Conservation (phyloP, 2,797 vertebrate genomes). For the Cottoperca gobio region DNA sequence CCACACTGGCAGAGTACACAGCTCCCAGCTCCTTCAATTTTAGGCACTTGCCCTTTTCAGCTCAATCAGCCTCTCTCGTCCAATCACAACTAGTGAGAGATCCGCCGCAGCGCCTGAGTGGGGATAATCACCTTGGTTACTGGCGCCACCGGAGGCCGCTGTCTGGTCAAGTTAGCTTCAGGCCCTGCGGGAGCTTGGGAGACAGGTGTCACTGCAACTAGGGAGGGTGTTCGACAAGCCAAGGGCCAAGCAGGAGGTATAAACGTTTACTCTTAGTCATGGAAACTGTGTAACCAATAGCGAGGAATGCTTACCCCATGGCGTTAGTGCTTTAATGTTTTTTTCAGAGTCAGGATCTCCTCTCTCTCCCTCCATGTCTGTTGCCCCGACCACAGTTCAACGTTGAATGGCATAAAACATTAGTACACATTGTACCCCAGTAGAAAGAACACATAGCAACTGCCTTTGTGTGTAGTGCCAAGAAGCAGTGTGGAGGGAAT, state of each 20-base stretch:
- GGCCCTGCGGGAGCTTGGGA: constrained; percentile 61
- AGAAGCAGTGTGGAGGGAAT: constrained; percentile 40
- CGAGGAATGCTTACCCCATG: constrained; percentile 72
- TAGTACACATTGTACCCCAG: constrained; percentile 34
- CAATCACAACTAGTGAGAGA: constrained; percentile 70
- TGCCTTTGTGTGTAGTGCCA: constrained; percentile 19
- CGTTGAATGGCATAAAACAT: constrained; percentile 51
- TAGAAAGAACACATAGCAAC: constrained; percentile 49
- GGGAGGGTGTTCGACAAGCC: constrained; percentile 78
- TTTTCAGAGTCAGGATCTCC: constrained; percentile 30
- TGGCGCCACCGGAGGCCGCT: constrained; percentile 61
- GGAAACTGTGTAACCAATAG: constrained; percentile 73
- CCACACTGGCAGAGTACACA: constrained; percentile 61
- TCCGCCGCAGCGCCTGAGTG: constrained; percentile 60
- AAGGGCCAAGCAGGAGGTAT: constrained; percentile 52
- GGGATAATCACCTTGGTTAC: constrained; percentile 82
- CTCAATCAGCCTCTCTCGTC: constrained; percentile 77
- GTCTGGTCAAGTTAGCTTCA: constrained; percentile 69
- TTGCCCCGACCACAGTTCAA: constrained; percentile 31
- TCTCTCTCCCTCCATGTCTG: constrained; percentile 13
- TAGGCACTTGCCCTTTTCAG: constrained; percentile 77
- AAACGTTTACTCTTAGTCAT: constrained; percentile 77
- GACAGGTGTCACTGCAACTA: constrained; percentile 76
- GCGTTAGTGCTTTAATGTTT: constrained; percentile 42
- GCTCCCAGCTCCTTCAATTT: constrained; percentile 74